These are phyloP conservation scores for Thamnophis elegans DNA, from an alignment of 2,797 vertebrate genomes.

Conservation along the genomic window DNA sequence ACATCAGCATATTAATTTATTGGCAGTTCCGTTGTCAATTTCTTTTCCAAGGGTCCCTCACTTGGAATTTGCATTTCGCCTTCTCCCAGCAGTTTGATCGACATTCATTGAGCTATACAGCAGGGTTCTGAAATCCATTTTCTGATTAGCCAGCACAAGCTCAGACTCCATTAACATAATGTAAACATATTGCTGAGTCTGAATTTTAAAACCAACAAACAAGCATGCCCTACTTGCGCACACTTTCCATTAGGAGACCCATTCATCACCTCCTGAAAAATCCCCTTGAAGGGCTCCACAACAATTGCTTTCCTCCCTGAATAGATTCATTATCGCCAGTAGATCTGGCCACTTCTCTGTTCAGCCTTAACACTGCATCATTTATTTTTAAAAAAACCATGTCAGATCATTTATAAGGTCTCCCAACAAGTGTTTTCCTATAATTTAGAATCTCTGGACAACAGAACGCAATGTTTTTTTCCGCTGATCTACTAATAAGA, in stretches of 20 bases:
- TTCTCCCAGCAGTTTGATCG: not conserved
- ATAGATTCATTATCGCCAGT: not conserved
- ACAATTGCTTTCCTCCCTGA: not conserved
- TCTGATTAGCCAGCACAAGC: not conserved
- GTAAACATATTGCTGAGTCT: not conserved
- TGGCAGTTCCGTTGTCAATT: not conserved
- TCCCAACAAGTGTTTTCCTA: not conserved
- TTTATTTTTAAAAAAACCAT: not conserved
- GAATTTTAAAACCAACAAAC: not conserved
- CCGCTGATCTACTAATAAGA: not conserved
- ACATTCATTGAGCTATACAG: not conserved
- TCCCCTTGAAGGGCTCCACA: not conserved
- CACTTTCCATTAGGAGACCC: not conserved
- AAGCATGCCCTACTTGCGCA: not conserved
- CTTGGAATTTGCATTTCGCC: not conserved
- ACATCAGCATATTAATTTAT: not conserved
- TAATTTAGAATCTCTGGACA: not conserved
- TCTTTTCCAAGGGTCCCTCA: not conserved
- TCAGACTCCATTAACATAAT: not conserved
- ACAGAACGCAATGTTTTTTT: not conserved
- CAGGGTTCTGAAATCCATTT: not conserved
- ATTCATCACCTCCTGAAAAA: not conserved
- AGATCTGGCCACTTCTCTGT: not conserved
- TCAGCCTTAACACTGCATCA: not conserved
- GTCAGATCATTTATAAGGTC: not conserved